Percentiles rank a stretch among this genome's conserved stretches.
These are phyloP conservation scores for Mycalesis mineus DNA, from an alignment of 2,888 invertebrate species.

Conservation along the genomic window DNA sequence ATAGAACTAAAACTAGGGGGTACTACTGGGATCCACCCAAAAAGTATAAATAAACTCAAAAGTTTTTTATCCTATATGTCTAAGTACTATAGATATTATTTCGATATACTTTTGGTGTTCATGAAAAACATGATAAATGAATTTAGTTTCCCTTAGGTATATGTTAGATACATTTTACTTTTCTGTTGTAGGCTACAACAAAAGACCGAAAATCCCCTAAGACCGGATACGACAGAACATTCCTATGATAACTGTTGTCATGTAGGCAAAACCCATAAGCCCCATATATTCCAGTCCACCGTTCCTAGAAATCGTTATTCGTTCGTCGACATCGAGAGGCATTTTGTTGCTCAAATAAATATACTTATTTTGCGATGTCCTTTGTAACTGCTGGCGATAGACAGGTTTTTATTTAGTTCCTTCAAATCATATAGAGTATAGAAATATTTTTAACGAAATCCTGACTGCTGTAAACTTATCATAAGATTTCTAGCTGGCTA, in stretches of 20 bases:
- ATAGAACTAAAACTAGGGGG: no score
- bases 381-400: not conserved
- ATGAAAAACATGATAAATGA: not conserved
- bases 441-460: no score
- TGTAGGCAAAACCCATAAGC: conserved; percentile 4
- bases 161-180: not conserved
- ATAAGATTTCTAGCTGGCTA: no score
- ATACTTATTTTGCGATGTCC: conserved; percentile 3
- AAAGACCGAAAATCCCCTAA: not conserved
- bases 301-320: conserved; percentile 15
- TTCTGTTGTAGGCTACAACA: not conserved
- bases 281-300: conserved; percentile 3
- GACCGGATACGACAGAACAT: not conserved
- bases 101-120: not conserved
- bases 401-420: not conserved
- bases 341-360: conserved; percentile 11
- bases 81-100: no score
- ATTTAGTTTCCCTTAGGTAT: not conserved
- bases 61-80: no score
- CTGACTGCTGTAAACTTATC: no score
- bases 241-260: conserved; percentile 8
- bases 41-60: no score
- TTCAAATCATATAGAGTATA: no score
- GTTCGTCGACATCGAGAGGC: conserved; percentile 9
- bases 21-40: no score